phyloP scores from a whole-genome alignment of 1,140 invertebrate genomes.

The Micrasema longulum region DNA sequence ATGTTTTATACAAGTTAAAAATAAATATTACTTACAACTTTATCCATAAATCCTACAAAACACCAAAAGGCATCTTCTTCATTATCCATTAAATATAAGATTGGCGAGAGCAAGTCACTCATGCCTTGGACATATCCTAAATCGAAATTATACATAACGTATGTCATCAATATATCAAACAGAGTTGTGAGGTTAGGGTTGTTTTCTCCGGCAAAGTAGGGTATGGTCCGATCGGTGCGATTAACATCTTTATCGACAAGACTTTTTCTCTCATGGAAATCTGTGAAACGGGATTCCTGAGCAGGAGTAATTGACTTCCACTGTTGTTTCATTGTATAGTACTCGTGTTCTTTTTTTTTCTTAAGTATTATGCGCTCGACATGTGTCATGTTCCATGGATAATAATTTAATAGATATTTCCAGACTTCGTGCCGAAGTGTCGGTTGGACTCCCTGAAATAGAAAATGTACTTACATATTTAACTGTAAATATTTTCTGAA shows the following conservation, averaged over 20 bases:
- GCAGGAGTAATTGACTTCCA: slow-evolving; percentile 91
- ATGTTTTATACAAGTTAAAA: too few relatives aligned
- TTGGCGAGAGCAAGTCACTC: slow-evolving; percentile 96
- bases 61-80: slow-evolving; percentile 99
- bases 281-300: slow-evolving; percentile 91
- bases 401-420: slow-evolving; percentile 95
- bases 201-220: slow-evolving; percentile 92
- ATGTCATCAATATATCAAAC: slow-evolving; percentile 96
- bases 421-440: slow-evolving; percentile 88
- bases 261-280: slow-evolving; percentile 91
- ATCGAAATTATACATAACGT: slow-evolving; percentile 99
- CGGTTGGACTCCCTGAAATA: slow-evolving; percentile 69
- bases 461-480: neutral
- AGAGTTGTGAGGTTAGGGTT: slow-evolving; percentile 89
- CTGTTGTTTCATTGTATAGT: slow-evolving; percentile 96
- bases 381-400: slow-evolving; percentile 85
- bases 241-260: slow-evolving; percentile 98
- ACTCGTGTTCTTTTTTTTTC: slow-evolving; percentile 85
- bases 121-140: slow-evolving; percentile 96
- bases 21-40: slow-evolving; percentile 76
- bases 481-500: too few relatives aligned
- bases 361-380: slow-evolving; percentile 77
- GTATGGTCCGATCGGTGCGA: slow-evolving; percentile 92
- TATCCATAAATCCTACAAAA: slow-evolving; percentile 98
- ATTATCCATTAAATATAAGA: slow-evolving; percentile 90